phyloP scores from a whole-genome alignment of 2,797 vertebrate species.

The Sebastes reedi region DNA sequence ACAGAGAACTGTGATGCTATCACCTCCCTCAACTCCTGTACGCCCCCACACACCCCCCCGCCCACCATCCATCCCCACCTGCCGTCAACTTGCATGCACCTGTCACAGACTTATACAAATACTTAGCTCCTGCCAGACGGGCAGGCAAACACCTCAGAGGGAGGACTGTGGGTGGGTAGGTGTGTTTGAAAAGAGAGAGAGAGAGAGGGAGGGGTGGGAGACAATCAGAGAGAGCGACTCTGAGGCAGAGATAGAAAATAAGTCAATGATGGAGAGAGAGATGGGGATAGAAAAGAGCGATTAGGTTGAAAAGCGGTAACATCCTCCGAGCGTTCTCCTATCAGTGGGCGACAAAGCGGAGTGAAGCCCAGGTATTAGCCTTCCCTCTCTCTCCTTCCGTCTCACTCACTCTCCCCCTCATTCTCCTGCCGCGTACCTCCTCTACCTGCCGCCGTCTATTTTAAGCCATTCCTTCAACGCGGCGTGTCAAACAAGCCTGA shows the following conservation, averaged over 20 bases:
- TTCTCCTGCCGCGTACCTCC: constrained; percentile 59
- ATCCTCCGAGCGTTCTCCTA: constrained; percentile 78
- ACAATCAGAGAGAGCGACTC: constrained; percentile 54
- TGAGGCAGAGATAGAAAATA: constrained; percentile 38
- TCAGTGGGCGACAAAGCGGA: constrained; percentile 76
- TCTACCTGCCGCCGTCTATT: constrained; percentile 77
- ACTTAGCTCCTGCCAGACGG: constrained; percentile 72
- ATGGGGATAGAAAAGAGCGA: constrained; percentile 63
- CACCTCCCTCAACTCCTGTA: constrained; percentile 65
- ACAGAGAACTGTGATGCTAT: constrained; percentile 70
- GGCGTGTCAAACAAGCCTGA: constrained; percentile 84
- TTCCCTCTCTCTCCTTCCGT: constrained; percentile 42
- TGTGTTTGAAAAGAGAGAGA: constrained; percentile 31
- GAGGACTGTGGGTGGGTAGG: constrained; percentile 56
- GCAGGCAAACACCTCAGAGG: constrained; percentile 72
- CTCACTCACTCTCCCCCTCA: constrained; percentile 51
- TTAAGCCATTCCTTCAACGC: constrained; percentile 83
- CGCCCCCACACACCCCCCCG: not conserved
- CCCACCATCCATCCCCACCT: constrained; percentile 42
- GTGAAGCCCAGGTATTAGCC: constrained; percentile 84
- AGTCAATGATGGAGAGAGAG: constrained; percentile 65
- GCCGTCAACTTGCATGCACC: constrained; percentile 68
- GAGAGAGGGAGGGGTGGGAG: constrained; percentile 13
- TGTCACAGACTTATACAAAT: constrained; percentile 80
- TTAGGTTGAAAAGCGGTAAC: constrained; percentile 76